A percentile compares a stretch with the other conserved stretches of the same genome.
These are phyloP conservation scores for Megatriorchis doriae DNA, from an alignment of 2,113 vertebrate genomes.

Conservation along the genomic window DNA sequence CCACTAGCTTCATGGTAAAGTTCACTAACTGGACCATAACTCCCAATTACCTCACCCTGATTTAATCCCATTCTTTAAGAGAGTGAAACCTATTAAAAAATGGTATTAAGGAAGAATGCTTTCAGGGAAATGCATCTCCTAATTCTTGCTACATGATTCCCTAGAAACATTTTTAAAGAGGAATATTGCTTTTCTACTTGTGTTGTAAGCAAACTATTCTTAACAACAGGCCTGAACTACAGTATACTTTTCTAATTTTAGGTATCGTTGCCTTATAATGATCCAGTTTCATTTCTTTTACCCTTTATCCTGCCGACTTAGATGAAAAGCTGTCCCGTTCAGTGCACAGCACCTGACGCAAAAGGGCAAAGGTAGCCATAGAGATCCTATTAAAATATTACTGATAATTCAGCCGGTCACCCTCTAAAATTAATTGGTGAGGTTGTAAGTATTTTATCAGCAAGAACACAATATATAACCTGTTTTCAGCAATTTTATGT, in stretches of 20 bases:
- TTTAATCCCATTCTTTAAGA: conserved; percentile 6
- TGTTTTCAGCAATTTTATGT: background rate
- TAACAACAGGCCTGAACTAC: background rate
- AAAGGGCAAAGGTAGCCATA: background rate
- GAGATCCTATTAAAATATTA: background rate
- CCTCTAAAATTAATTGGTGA: background rate
- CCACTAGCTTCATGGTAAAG: background rate
- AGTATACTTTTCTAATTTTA: background rate
- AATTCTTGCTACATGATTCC: background rate
- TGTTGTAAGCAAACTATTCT: background rate
- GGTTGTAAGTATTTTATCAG: background rate
- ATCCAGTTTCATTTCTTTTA: background rate
- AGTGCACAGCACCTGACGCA: background rate
- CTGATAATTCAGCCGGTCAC: background rate
- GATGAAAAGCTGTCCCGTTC: background rate
- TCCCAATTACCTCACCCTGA: background rate
- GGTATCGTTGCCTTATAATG: background rate
- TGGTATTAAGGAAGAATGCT: background rate
- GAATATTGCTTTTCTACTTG: background rate
- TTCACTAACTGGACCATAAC: background rate
- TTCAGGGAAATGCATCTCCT: background rate
- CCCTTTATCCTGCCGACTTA: background rate
- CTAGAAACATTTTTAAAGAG: background rate
- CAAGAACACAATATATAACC: background rate
- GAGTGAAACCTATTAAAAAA: background rate